Percentiles rank a stretch among this genome's conserved stretches.
These are phyloP conservation scores for Thymelicus lineola DNA, from an alignment of 2,888 invertebrate genomes.

Conservation along the genomic window DNA sequence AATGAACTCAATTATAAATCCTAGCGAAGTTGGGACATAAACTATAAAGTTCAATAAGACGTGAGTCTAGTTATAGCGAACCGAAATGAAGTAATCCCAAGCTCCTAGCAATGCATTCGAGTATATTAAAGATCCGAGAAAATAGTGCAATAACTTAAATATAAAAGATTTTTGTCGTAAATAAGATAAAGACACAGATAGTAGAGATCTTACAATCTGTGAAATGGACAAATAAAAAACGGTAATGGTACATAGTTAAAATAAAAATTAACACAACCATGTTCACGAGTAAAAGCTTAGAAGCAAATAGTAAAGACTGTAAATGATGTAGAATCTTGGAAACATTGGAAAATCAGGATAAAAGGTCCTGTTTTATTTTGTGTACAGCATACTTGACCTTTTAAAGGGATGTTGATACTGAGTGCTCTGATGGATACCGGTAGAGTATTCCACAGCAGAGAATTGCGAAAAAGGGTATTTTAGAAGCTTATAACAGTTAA, in stretches of 20 bases:
- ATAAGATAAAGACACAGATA: too few relatives aligned
- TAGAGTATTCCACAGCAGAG: not conserved
- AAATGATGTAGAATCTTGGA: too few relatives aligned
- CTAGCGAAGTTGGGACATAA: conserved; percentile 27
- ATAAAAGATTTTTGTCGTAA: too few relatives aligned
- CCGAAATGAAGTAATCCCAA: conserved; percentile 15
- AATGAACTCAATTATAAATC: conserved; percentile 36
- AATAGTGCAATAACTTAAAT: too few relatives aligned
- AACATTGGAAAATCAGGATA: not conserved
- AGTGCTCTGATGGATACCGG: not conserved
- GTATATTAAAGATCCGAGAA: not conserved
- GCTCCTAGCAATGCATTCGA: not conserved
- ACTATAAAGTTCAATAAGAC: conserved; percentile 34
- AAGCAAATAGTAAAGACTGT: too few relatives aligned
- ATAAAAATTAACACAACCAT: too few relatives aligned
- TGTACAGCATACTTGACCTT: not conserved
- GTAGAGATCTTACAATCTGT: too few relatives aligned
- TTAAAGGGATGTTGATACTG: not conserved
- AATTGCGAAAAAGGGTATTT: not conserved
- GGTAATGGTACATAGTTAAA: too few relatives aligned
- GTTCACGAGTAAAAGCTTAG: too few relatives aligned
- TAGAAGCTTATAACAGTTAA: not conserved
- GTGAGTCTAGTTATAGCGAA: conserved; percentile 15
- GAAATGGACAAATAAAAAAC: too few relatives aligned
- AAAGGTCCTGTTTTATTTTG: not conserved